Evolutionary conservation across 2,113 vertebrate species (phyloP).

Genomic region (Xenopus laevis): DNA sequence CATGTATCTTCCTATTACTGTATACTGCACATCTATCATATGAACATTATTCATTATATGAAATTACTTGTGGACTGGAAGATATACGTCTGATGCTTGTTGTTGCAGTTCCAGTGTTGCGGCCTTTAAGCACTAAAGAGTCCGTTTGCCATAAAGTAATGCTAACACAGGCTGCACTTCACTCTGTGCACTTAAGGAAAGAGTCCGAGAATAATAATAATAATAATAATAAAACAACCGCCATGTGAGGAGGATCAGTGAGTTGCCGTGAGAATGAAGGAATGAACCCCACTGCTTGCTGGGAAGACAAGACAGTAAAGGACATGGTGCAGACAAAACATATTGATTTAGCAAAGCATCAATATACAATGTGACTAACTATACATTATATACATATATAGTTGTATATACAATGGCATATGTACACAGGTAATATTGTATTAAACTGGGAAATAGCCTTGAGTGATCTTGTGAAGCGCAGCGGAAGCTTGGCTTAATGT

Average conservation of each 20-base stretch:
- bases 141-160: neutral
- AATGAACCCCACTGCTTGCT: neutral
- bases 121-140: neutral
- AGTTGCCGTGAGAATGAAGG: neutral
- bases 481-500: neutral
- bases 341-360: slow-evolving; percentile 2
- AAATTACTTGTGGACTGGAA: neutral
- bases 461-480: slow-evolving; percentile 7
- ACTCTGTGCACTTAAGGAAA: neutral
- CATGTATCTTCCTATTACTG: neutral
- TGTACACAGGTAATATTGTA: slow-evolving; percentile 36
- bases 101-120: neutral
- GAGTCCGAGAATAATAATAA: neutral
- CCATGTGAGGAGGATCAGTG: neutral
- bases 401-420: slow-evolving; percentile 26
- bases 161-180: neutral
- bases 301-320: slow-evolving; percentile 33
- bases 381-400: slow-evolving; percentile 40
- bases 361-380: slow-evolving; percentile 28
- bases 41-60: neutral
- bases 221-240: neutral
- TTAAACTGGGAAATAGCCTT: slow-evolving; percentile 22
- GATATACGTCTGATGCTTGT: neutral
- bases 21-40: neutral
- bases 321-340: neutral